Base-by-base conservation (phyloP, 2,888 invertebrate genomes). In the Drosophila diplacantha region DNA sequence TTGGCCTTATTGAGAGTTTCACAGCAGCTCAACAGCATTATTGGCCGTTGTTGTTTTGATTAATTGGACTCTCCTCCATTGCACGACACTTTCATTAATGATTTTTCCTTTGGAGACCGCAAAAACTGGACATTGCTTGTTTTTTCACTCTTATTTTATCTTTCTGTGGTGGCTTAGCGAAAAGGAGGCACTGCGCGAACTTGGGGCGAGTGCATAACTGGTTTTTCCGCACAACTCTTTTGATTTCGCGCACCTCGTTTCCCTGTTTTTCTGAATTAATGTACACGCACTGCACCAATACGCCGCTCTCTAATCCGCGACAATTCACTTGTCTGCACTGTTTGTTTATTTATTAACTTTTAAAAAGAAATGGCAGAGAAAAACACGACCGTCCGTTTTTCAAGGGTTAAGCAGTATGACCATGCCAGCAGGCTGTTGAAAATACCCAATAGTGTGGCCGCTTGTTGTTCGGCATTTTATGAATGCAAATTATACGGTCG, bases 31-130 rank as follows among this genome's bases (percentile, higher is more conserved):
- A 8, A 22, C 39, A 44, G 29, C 44, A 44, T 31, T 44, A 8
- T 14, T 29, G 44, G 8, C 29, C 5, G 29, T 31, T 58, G 22
- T 55, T 63, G 14, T 16, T 56, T 39, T 71, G 67, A 71, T 78
- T 69, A 65, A 65, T 69, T 66, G 32, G 35, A 31, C 44, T 52
- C 37, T 52, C 37, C 56, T 55, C 34, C 56, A 69, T 62, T 60
- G 34, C 74, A 73, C 73, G 75, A 53, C 79, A 77, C 76, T 77
- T 77, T 77, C 76, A 77, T 81, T 77, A 69, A 81, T 69, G 64
- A 64, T 74, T 77, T 77, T 74, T 72, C 70, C 35, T 54, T 54
- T 26, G 34, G 34, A 16, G 18, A 16, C 16, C 1, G 22, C 26
- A 8, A 22, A 71, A 61, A 69, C 44, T 35, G 35, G 31, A 77